Evolutionary conservation across 1,140 invertebrate genomes (phyloP).

Genomic region (Eriosoma lanigerum): DNA sequence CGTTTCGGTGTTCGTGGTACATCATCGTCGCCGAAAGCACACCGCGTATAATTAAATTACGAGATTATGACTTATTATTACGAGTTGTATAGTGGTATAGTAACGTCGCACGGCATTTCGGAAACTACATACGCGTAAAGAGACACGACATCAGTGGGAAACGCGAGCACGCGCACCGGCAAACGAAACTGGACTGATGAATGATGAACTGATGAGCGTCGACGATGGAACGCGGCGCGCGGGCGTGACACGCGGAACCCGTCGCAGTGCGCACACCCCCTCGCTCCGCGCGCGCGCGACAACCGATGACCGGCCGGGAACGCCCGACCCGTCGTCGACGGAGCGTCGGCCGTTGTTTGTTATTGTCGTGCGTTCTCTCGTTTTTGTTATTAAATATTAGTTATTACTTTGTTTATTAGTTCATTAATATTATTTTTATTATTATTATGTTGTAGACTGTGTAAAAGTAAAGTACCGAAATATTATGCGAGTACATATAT

Average conservation of each 20-base stretch:
- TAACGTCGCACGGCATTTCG: neutral
- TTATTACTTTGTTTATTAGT: no score
- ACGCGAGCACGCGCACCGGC: neutral
- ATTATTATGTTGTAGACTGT: no score
- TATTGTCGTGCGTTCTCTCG: neutral
- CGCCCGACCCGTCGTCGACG: neutral
- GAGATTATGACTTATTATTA: no score
- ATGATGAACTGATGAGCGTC: no score
- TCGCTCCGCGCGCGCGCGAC: no score
- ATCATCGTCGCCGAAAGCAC: neutral
- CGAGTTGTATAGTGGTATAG: neutral
- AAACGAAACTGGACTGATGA: neutral
- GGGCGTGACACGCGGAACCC: neutral
- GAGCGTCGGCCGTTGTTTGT: neutral
- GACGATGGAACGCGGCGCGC: slow-evolving; percentile 2
- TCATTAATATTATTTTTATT: no score
- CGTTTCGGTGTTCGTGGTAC: neutral
- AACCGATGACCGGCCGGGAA: neutral
- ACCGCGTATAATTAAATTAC: no score
- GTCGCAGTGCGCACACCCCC: neutral
- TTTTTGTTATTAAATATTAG: no score
- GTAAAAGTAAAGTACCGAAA: no score
- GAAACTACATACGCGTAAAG: no score
- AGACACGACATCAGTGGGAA: neutral
- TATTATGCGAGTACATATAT: no score